Evolutionary conservation across 2,888 invertebrate genomes (phyloP).

Genomic region (Andrena haemorrhoa): DNA sequence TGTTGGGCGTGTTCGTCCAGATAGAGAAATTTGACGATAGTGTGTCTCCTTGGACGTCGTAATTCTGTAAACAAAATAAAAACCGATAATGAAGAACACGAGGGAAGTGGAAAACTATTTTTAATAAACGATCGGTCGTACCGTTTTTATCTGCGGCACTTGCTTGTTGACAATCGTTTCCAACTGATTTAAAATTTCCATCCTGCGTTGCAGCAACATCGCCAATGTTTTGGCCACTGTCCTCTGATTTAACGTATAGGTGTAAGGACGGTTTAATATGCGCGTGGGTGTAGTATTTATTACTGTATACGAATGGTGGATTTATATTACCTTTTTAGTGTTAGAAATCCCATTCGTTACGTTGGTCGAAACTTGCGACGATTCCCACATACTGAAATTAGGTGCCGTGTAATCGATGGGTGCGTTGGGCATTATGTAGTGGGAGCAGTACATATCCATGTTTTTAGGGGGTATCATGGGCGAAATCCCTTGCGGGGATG

Average conservation of each 20-base stretch:
- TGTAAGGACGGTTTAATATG: neutral
- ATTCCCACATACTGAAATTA: slow-evolving; percentile 81
- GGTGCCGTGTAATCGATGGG: slow-evolving; percentile 79
- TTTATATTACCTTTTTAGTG: slow-evolving; percentile 75
- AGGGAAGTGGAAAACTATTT: neutral
- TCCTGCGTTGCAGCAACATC: slow-evolving; percentile 87
- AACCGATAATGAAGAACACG: neutral
- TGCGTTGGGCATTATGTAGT: slow-evolving; percentile 80
- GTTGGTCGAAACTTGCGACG: slow-evolving; percentile 75
- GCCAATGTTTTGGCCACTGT: slow-evolving; percentile 86
- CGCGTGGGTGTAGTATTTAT: neutral
- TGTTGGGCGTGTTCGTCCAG: slow-evolving; percentile 80
- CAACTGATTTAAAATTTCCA: slow-evolving; percentile 88
- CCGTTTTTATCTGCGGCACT: slow-evolving; percentile 80
- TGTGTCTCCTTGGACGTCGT: slow-evolving; percentile 78
- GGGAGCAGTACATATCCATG: slow-evolving; percentile 79
- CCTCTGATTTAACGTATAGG: slow-evolving; percentile 76
- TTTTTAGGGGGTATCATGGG: slow-evolving; percentile 78
- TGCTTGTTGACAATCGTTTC: slow-evolving; percentile 87
- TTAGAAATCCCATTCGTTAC: slow-evolving; percentile 77
- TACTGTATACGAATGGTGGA: neutral
- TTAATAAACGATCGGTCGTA: slow-evolving; percentile 46
- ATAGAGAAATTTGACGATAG: slow-evolving; percentile 81
- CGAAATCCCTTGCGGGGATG: slow-evolving; percentile 76
- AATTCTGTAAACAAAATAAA: slow-evolving; percentile 69